Evolutionary conservation across 2,113 vertebrate species (phyloP).

Genomic region (Myotis brandtii): DNA sequence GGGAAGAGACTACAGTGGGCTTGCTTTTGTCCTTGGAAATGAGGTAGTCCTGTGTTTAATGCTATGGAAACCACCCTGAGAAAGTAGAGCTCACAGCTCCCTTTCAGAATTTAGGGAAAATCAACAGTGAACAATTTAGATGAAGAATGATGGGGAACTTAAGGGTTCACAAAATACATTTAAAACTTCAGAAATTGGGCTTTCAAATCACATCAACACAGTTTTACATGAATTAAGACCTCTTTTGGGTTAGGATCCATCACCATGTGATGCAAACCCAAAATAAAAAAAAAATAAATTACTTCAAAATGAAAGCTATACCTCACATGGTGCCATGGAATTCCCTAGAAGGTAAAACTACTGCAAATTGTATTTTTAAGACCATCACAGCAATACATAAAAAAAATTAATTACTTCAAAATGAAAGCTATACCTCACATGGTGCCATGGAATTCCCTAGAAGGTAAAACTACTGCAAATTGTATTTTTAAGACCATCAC

Average conservation of each 20-base stretch:
- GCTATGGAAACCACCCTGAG: neutral
- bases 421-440: neutral
- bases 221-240: neutral
- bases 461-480: constrained; percentile 49
- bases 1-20: neutral
- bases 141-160: neutral
- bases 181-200: neutral
- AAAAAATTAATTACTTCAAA: neutral
- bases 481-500: constrained; percentile 46
- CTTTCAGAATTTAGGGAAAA: neutral
- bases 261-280: neutral
- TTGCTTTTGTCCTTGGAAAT: neutral
- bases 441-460: neutral
- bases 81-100: neutral
- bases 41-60: neutral
- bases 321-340: neutral
- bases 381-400: too few species aligned
- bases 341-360: constrained; percentile 41
- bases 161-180: neutral
- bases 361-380: constrained; percentile 52
- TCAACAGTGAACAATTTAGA: neutral
- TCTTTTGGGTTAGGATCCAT: neutral
- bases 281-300: neutral
- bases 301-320: neutral
- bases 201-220: neutral